Percentiles rank a stretch among this genome's conserved stretches.
phyloP scores from a whole-genome alignment of 1,140 invertebrate species.

The Drepana arcuata region DNA sequence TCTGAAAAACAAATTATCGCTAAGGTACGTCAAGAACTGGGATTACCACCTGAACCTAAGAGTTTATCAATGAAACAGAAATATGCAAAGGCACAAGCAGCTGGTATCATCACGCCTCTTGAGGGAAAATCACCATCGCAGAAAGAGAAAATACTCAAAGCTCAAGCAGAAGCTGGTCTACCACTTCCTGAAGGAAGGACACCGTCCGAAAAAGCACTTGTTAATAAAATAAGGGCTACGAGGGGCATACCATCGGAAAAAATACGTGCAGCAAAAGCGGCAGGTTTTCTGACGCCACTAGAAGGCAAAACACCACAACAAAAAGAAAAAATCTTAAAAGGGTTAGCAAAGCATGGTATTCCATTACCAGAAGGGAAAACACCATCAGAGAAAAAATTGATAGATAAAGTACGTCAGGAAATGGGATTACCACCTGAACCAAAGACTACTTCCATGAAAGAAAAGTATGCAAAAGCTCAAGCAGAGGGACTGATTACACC shows the following conservation, averaged over 20 bases:
- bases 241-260: no score
- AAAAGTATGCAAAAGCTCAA: constrained; percentile 9
- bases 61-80: constrained; percentile 5
- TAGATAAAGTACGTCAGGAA: neutral
- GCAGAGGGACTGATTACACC: constrained; percentile 16
- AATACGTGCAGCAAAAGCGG: no score
- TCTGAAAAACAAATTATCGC: constrained; percentile 19
- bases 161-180: neutral
- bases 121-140: constrained; percentile 15
- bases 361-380: constrained; percentile 11
- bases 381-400: constrained; percentile 11
- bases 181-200: neutral
- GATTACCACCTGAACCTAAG: constrained; percentile 11
- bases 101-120: constrained; percentile 12
- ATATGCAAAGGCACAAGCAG: constrained; percentile 11
- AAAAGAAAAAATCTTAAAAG: constrained; percentile 13
- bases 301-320: constrained; percentile 11
- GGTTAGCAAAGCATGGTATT: constrained; percentile 3
- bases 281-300: constrained; percentile 13
- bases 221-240: no score
- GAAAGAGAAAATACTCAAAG: constrained; percentile 22
- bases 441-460: constrained; percentile 6
- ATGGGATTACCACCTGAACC: constrained; percentile 7
- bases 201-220: no score
- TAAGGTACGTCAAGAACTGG: constrained; percentile 13